Conservation (phyloP, 2,888 invertebrate species). For the Aphidoletes aphidimyza region DNA sequence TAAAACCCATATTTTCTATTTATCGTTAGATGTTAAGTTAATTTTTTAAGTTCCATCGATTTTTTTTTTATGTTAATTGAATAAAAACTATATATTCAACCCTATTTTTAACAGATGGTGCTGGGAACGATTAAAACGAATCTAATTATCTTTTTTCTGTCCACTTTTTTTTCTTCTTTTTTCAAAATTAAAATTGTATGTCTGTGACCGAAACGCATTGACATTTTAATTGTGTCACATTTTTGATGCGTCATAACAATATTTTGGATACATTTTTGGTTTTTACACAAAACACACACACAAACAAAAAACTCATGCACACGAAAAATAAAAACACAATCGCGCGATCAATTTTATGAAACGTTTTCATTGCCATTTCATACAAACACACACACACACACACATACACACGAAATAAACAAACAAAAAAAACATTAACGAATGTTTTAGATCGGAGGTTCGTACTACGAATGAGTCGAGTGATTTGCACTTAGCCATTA, state of each 20-base stretch:
- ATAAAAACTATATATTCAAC: not conserved
- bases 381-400: too few relatives aligned
- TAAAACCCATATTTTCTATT: too few relatives aligned
- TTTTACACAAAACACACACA: conserved; percentile 27
- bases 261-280: not conserved
- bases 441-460: conserved; percentile 54
- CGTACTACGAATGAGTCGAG: not conserved
- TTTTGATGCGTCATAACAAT: not conserved
- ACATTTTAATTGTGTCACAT: not conserved
- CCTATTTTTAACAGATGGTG: conserved; percentile 62
- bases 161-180: conserved; percentile 56
- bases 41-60: not conserved
- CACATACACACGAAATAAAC: too few relatives aligned
- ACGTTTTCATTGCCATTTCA: conserved; percentile 5
- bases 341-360: not conserved
- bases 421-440: not conserved
- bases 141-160: conserved; percentile 64
- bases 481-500: not conserved
- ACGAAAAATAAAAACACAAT: not conserved
- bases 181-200: conserved; percentile 24
- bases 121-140: conserved; percentile 66
- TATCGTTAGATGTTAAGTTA: too few relatives aligned
- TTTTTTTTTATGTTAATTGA: not conserved
- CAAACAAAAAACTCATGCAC: not conserved
- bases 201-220: conserved; percentile 30